These are phyloP conservation scores for Gonatopus flavifemur DNA, from an alignment of 1,140 invertebrate genomes.

Conservation along the genomic window DNA sequence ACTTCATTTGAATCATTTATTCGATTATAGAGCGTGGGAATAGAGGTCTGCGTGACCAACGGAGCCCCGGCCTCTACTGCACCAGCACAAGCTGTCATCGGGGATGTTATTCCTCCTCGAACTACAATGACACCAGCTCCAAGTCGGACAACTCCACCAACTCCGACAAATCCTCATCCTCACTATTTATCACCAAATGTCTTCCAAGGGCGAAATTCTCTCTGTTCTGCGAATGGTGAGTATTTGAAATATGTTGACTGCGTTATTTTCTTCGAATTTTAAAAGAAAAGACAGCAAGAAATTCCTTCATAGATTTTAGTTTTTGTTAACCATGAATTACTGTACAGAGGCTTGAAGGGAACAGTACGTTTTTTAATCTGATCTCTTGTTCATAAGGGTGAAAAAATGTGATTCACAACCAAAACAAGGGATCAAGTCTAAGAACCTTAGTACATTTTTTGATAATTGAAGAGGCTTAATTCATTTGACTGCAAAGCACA, in stretches of 20 bases:
- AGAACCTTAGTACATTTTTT: too few species aligned
- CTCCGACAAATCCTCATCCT: conserved; percentile 42
- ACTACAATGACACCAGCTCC: conserved; percentile 31
- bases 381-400: too few species aligned
- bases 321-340: too few species aligned
- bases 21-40: conserved; percentile 42
- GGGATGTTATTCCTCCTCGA: conserved; percentile 33
- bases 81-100: conserved; percentile 21
- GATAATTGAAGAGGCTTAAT: too few species aligned
- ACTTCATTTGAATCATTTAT: conserved; percentile 1
- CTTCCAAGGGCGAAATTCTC: conserved; percentile 53
- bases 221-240: conserved; percentile 53
- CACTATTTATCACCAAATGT: conserved; percentile 55
- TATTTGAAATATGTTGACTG: conserved; percentile 5
- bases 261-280: too few species aligned
- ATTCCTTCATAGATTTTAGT: too few species aligned
- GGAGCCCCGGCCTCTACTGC: conserved; percentile 26
- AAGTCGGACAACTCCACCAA: conserved; percentile 38
- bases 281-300: too few species aligned
- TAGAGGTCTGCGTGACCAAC: conserved; percentile 49
- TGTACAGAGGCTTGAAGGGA: too few species aligned
- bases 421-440: too few species aligned
- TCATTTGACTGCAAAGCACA: too few species aligned
- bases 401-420: too few species aligned
- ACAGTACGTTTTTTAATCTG: too few species aligned